phyloP scores from a whole-genome alignment of 2,888 invertebrate species.

The Melieria picta region DNA sequence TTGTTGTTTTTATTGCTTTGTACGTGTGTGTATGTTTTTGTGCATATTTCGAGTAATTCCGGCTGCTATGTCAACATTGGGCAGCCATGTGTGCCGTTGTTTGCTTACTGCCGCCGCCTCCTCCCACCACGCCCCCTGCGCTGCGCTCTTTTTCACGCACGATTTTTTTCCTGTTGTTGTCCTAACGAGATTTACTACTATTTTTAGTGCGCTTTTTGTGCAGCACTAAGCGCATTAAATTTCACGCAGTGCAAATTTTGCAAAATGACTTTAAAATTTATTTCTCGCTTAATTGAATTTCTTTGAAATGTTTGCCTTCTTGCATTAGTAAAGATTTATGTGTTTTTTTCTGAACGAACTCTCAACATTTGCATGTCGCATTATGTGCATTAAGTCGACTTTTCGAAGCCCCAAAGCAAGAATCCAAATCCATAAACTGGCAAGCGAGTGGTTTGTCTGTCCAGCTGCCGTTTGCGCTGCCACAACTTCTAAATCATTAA shows the following conservation, averaged over 20 bases:
- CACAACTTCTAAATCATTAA: no score
- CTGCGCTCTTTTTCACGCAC: constrained; percentile 12
- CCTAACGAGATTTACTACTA: constrained; percentile 28
- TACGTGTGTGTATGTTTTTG: neutral
- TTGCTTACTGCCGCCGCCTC: constrained; percentile 1
- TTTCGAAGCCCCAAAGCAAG: no score
- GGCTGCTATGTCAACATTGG: constrained; percentile 32
- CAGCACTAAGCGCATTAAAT: constrained; percentile 28
- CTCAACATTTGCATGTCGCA: no score
- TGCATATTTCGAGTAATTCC: constrained; percentile 21
- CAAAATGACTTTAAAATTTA: no score
- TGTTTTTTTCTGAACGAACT: no score
- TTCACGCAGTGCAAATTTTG: constrained; percentile 10
- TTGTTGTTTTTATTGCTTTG: constrained; percentile 17
- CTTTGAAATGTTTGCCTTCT: no score
- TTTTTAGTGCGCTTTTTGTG: constrained; percentile 25
- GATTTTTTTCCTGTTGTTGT: constrained; percentile 18
- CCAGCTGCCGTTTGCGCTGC: no score
- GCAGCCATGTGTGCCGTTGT: constrained; percentile 28
- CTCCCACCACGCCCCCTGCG: neutral
- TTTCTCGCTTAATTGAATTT: no score
- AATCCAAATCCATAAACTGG: no score
- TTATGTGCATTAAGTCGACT: no score
- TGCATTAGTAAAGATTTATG: no score
- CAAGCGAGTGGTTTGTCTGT: no score